phyloP scores from a whole-genome alignment of 2,888 invertebrate species.

The Eustalomyia histrio region DNA sequence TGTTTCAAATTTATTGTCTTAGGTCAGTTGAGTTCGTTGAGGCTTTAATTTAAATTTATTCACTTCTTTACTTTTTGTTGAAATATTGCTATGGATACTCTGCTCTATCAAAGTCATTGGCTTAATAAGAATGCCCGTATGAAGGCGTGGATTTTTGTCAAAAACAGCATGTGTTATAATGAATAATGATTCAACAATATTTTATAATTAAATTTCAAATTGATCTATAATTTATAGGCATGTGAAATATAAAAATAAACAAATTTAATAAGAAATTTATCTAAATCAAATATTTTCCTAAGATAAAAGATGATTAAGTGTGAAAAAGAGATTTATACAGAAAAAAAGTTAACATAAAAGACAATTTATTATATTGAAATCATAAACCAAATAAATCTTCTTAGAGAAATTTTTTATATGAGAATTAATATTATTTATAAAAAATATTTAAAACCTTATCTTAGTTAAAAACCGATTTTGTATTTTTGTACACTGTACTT shows the following conservation, averaged over 20 bases:
- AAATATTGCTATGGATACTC: slow-evolving; percentile 5
- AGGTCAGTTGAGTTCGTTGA: slow-evolving; percentile 54
- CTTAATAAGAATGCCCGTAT: slow-evolving; percentile 24
- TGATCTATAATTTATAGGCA: slow-evolving; percentile 48
- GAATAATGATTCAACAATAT: slow-evolving; percentile 8
- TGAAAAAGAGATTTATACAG: too few relatives aligned
- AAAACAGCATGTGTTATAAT: slow-evolving; percentile 55
- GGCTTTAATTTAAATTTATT: slow-evolving; percentile 42
- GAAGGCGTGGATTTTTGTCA: slow-evolving; percentile 43
- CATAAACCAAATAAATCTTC: too few relatives aligned
- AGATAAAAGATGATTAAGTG: too few relatives aligned
- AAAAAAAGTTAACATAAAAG: too few relatives aligned
- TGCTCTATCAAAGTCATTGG: slow-evolving; percentile 44
- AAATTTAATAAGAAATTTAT: slow-evolving; percentile 10
- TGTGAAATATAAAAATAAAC: slow-evolving; percentile 37
- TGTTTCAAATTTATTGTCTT: slow-evolving; percentile 45
- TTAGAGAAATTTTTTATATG: too few relatives aligned
- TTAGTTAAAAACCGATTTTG: too few relatives aligned
- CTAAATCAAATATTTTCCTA: background rate
- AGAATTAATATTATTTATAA: too few relatives aligned
- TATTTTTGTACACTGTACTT: too few relatives aligned
- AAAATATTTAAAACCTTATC: too few relatives aligned
- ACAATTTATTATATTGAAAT: too few relatives aligned
- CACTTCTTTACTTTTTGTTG: slow-evolving; percentile 17
- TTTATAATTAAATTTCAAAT: slow-evolving; percentile 14